Evolutionary conservation across 2,888 invertebrate species (phyloP), one percentile per base, ranked within the genome.

Genomic region (Abrostola triplasia): DNA sequence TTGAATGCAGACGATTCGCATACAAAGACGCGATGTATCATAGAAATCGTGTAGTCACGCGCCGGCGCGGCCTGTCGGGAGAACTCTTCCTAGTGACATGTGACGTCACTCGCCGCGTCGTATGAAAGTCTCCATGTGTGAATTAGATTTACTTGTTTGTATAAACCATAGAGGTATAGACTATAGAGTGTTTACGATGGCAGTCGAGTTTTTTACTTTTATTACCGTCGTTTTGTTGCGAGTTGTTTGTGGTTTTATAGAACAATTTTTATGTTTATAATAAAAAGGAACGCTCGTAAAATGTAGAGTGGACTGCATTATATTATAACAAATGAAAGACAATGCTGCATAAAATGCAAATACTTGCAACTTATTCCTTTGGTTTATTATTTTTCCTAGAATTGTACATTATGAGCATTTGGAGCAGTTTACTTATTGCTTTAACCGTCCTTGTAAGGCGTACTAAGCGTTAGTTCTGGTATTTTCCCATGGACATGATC

Each of bases 21-120:
- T 73, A 80, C 77, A 80, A 79, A 77, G 70, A 36, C 67, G 48
- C 70, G 51, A 69, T 80, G 70, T 67, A 71, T 80, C 70, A 76
- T 62, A 72, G 69, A 70, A 64, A 73, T 77, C 80, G 76, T 73
- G 76, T 54, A 56, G 74, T 80, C 78, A 76, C 71, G 76, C 64
- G 66, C 54, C 35, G 49, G 11, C 54, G 59, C 62, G 9, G 40
- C 12, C 51, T 59, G 61, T 49, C 64, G 59, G 69, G 57, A 63
- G 61, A 67, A 35, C 37, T 64, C 49, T 73, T 71, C 78, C 66
- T 67, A 58, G 64, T 69, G 70, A 61, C 56, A 56, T 42, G 36
- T 67, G 69, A 71, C 69, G 74, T 67, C 64, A 73, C 49, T 13
- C 8, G 24, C 10, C 47, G 13, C 41, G n/a, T n/a, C 24, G n/a